Percentiles rank a stretch among this genome's conserved stretches.
These are phyloP conservation scores for Hippocampus guttulatus DNA, from an alignment of 2,113 vertebrate species.

Conservation along the genomic window DNA sequence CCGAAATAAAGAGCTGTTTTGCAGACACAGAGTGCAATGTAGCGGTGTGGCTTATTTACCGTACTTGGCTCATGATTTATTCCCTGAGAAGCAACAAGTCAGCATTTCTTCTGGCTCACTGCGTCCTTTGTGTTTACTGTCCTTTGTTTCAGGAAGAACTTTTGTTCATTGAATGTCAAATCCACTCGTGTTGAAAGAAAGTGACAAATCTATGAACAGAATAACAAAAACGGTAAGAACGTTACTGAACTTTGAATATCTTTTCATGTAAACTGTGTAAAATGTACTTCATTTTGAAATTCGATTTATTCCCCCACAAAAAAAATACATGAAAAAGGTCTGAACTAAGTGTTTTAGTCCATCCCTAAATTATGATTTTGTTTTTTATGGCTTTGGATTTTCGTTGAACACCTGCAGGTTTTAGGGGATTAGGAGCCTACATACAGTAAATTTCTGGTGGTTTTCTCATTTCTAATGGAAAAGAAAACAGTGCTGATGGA, in stretches of 20 bases:
- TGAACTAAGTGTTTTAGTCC: too few relatives aligned
- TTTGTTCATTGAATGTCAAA: neutral
- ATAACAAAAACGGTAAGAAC: neutral
- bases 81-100: neutral
- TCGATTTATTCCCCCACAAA: too few relatives aligned
- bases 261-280: neutral
- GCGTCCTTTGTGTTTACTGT: neutral
- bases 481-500: too few relatives aligned
- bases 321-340: too few relatives aligned
- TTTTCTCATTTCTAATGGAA: too few relatives aligned
- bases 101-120: neutral
- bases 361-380: too few relatives aligned
- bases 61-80: neutral
- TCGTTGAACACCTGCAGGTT: too few relatives aligned
- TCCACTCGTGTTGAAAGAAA: neutral
- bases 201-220: neutral
- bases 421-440: too few relatives aligned
- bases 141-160: neutral
- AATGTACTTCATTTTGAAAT: neutral
- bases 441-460: too few relatives aligned
- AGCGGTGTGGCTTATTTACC: neutral
- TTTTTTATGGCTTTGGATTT: too few relatives aligned
- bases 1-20: constrained; percentile 16
- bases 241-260: neutral
- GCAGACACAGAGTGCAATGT: too few relatives aligned